Base-by-base conservation (phyloP, 1,140 invertebrate genomes). In the Drosophila pectinifera region DNA sequence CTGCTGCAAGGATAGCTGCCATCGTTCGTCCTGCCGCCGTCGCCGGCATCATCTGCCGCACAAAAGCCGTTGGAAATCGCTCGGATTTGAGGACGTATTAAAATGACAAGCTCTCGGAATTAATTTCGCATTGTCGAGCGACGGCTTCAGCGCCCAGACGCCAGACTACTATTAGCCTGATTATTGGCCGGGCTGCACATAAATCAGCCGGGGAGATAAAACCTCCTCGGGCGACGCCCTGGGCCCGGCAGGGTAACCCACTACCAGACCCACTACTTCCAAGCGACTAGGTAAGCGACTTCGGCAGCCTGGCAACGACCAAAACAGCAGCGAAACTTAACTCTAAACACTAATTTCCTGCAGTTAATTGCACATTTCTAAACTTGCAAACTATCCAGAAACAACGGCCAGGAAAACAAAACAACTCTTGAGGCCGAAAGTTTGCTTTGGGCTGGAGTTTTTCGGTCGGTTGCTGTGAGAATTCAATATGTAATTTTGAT, bases 401-500 rank as follows among this genome's bases (percentile, higher is more conserved):
- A 67, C 61, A 80, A 88, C 59, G 73, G 70, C 54, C 57, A 16
- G 38, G 54, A 68, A 68, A 68, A 61, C 65, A 68, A 68, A 68
- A 68, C 64, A 68, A 31, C 62, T 54, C 62, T 57, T 42, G 36
- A 67, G 73, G 53, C 62, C 45, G 39, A 65, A 74, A 76, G 72
- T 69, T 61, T 74, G 45, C 58, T 69, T 22, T 67, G 45, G 62
- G 41, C 64, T 55, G 38, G 56, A 61, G 56, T 69, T 86, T 74
- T 78, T 78, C 53, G 63, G 56, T 70, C 24, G 64, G 49, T 48
- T 57, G 49, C 61, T 75, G 68, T 62, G 45, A 55, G 68, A 61
- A 72, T 78, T 88, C 80, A 80, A 89, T 89, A 89, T 80, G 69
- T 73, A 89, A 80, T 84, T 89, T 84, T 84, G 84, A 89, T 89